Evolutionary conservation across 2,888 invertebrate species (phyloP), one percentile per base, ranked within the genome.

Genomic region (Synergus gifuensis): DNA sequence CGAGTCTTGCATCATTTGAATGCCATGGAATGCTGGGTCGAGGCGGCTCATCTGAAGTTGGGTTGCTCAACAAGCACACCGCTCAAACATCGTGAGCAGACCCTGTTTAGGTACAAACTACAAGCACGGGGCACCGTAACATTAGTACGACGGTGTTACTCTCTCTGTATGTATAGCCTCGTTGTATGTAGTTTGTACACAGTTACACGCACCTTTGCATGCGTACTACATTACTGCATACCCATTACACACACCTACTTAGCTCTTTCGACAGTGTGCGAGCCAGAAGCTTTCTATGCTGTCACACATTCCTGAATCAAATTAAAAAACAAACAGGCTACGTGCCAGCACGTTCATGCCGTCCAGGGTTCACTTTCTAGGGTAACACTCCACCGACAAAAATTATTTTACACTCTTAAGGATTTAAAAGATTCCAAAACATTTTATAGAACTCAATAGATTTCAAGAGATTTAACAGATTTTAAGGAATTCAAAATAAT

Each of bases 11-110:
- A 85, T 86, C 85, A 85, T 88, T 88, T 86, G 85, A 87, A 87
- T 84, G 85, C 87, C 80, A 80, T 83, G 87, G 88, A 87, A 88
- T 88, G 87, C 85, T 82, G 83, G 78, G 79, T 83, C 80, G 82
- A 77, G 85, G 82, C 85, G 87, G 84, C 84, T 82, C 85, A 86
- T 84, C 84, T 85, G 83, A 85, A 85, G 86, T 85, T 80, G 83
- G 83, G 87, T 86, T 84, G 84, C 82, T 84, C 85, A 86, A 83
- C 83, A 78, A 80, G 83, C 83, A 83, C 84, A 82, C 83, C 85
- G 84, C 86, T 83, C 83, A 84, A 83, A 85, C 83, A 82, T 78
- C 76, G 78, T 77, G 78, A 82, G 81, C 60, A 63, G 63, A 16
- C 14, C 73, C 78, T 78, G 76, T 76, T 78, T 78, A 80, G 81